Base-by-base conservation (phyloP, 1,140 invertebrate genomes). In the Rhynchophorus ferrugineus region DNA sequence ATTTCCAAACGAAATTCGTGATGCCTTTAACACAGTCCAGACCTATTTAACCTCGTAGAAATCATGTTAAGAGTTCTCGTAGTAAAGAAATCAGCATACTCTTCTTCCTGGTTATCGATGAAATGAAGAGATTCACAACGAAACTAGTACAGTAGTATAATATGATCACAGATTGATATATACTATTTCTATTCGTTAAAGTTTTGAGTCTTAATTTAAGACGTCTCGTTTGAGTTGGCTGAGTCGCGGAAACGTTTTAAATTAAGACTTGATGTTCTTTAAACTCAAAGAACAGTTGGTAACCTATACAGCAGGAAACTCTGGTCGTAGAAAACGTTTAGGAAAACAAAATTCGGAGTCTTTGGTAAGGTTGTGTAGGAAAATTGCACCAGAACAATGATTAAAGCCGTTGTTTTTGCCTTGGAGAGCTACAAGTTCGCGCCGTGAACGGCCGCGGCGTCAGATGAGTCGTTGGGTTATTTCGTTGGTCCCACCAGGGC, bases 401-500 rank as follows among this genome's bases (percentile, higher is more conserved):
- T 16, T 19, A 3, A 42, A 42, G 21, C 18, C 8, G 9, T 42
- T 42, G 9, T 3, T 17, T 42, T 3, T 3, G 2, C 8, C 18
- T 38, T 38, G 2, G 2, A 16, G n/a, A 7, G 2, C 33, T 36
- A 47, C 11, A 44, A 21, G 3, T 19, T 9, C 21, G 34, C 18
- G 16, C 37, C 7, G 13, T 13, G 33, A 44, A 13, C 17, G 8
- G 21, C 37, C 37, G 38, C 51, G 45, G 57, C 44, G 46, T 36
- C 22, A 14, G 7, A 18, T 17, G 13, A 6, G 8, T 20, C 19
- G 6, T 55, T 71, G 71, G 77, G 79, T 81, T 88, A 89, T 75
- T 87, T 87, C 64, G 84, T 80, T 29, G 84, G 84, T 42, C 86
- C 85, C 21, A 92, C 82, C 45, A 92, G 78, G n/a, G 89, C 84